Evolutionary conservation across 2,797 vertebrate genomes (phyloP).

Genomic region (Xenopus petersii): DNA sequence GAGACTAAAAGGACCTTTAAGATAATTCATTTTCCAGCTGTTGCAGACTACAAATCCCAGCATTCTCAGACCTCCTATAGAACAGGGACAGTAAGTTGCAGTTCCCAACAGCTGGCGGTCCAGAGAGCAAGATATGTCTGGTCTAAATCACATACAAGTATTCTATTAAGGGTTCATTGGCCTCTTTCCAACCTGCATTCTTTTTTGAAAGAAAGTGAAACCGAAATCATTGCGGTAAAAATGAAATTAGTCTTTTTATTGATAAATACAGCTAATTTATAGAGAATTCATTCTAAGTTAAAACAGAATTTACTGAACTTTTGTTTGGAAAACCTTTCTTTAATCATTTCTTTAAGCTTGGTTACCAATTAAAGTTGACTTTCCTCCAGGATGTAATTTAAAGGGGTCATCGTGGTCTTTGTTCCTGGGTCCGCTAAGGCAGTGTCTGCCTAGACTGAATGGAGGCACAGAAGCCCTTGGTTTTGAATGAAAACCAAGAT

Average conservation of each 20-base stretch:
- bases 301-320: not conserved
- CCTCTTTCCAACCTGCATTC: no score
- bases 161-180: no score
- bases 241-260: not conserved
- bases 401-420: slow-evolving; percentile 43
- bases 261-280: not conserved
- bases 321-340: not conserved
- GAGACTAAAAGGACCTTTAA: no score
- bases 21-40: no score
- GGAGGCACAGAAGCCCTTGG: slow-evolving; percentile 29
- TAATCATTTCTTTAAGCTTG: not conserved
- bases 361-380: not conserved
- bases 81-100: no score
- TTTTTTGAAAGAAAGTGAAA: no score
- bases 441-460: slow-evolving; percentile 20
- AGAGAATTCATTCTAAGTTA: not conserved
- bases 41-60: no score
- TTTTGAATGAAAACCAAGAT: slow-evolving; percentile 63
- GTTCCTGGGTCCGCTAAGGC: slow-evolving; percentile 48
- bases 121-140: no score
- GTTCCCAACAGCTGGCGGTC: no score
- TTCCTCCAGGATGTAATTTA: slow-evolving; percentile 4
- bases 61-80: no score
- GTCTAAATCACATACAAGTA: no score
- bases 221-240: no score